phyloP scores from a whole-genome alignment of 2,113 vertebrate species.

The Baryphthengus martii region DNA sequence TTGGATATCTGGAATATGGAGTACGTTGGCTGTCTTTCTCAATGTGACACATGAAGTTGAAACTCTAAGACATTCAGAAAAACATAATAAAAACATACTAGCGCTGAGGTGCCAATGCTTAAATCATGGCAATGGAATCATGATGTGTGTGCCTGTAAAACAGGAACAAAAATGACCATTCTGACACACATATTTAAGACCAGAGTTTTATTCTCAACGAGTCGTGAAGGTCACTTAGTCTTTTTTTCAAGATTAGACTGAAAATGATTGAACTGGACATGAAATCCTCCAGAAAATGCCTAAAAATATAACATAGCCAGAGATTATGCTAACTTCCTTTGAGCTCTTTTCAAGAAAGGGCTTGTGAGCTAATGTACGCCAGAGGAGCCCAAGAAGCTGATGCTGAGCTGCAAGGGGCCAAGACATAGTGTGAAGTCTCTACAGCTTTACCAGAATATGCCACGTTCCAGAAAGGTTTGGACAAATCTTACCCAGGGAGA shows the following conservation, averaged over 20 bases:
- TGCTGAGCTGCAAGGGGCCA: neutral
- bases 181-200: neutral
- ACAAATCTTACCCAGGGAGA: neutral
- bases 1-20: neutral
- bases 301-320: neutral
- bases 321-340: neutral
- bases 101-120: neutral
- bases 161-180: neutral
- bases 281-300: neutral
- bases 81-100: neutral
- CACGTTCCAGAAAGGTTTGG: neutral
- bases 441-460: neutral
- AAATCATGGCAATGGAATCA: neutral
- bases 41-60: neutral
- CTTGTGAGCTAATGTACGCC: neutral
- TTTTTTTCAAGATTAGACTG: neutral
- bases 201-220: neutral
- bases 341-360: neutral
- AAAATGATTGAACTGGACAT: neutral
- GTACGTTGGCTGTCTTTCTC: neutral
- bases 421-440: neutral
- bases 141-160: neutral
- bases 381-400: neutral
- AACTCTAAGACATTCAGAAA: neutral
- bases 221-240: neutral